Conservation (phyloP, 2,888 invertebrate species). For the Drosophila trichaetosa region DNA sequence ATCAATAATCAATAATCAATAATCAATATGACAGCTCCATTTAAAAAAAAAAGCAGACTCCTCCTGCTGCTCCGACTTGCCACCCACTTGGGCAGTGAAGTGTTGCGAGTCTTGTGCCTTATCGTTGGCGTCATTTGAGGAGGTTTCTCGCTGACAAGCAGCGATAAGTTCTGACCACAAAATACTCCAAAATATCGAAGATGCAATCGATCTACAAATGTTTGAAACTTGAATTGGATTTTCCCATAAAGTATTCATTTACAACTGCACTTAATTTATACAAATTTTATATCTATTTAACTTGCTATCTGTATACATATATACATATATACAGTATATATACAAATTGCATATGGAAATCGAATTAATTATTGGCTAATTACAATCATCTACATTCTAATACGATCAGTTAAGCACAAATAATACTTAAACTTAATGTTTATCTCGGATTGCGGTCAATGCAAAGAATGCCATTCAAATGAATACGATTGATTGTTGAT, state of each 20-base stretch:
- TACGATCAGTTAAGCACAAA: background rate
- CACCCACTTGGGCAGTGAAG: background rate
- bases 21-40: slow-evolving; percentile 64
- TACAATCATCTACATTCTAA: background rate
- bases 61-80: no score
- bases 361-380: background rate
- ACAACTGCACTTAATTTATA: background rate
- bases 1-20: slow-evolving; percentile 52
- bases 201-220: slow-evolving; percentile 36
- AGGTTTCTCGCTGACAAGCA: slow-evolving; percentile 39
- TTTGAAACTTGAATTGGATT: background rate
- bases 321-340: no score
- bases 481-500: background rate
- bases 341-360: background rate
- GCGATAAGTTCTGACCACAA: slow-evolving; percentile 36
- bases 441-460: background rate
- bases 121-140: slow-evolving; percentile 24
- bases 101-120: slow-evolving; percentile 26
- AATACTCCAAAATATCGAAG: slow-evolving; percentile 14
- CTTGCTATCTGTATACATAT: background rate
- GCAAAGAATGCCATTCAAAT: background rate
- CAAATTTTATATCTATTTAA: background rate
- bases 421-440: background rate
- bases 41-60: slow-evolving; percentile 5
- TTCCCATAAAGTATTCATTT: background rate